Base-by-base conservation (phyloP, 2,113 vertebrate genomes). In the Cyanoderma ruficeps region DNA sequence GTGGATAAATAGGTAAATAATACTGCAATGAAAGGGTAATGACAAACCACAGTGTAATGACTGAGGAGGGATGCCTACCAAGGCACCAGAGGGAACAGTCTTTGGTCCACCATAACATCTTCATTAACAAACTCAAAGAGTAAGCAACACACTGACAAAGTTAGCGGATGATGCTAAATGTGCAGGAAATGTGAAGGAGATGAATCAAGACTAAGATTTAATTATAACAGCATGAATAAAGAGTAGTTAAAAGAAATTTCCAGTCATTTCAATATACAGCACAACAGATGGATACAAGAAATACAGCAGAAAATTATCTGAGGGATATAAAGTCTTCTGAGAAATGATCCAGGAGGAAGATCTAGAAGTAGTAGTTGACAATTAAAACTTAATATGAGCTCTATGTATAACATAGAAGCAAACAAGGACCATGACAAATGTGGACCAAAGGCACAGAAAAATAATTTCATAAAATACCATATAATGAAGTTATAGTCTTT, bases 1-100 rank as follows among this genome's bases (percentile, higher is more conserved):
- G 65, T 53, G 33, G 59, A 83, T 92, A 92, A 95, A 92, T 49
- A 83, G 9, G 56, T 93, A 89, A 96, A 92, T 41, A 92, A 64
- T 31, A 46, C 47, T 71, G 56, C 56, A 90, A 25, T 76, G 64
- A 86, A 88, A 87, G 56, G 22, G 10, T 64, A 93, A 75, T 71
- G 60, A 84, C 46, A 87, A 94, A 71, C 49, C 47, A 88, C 25
- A 59, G 59, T 13, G 22, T 53, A 86, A 83, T 71, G 69, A 93
- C 2, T 42, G 41, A 88, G 25, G 28, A 41, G 30, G 56, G 47
- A 22, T 67, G 35, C 33, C 63, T 70, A 78, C 47, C 7, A 0
- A 42, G 60, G 17, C 76, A 94, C 52, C 35, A 78, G 79, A 78
- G 64, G 44, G 14, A 94, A 84, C 39, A 81, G 41, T 23, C 30